Conservation (phyloP, 2,113 vertebrate species). For the Trematomus loennbergii region DNA sequence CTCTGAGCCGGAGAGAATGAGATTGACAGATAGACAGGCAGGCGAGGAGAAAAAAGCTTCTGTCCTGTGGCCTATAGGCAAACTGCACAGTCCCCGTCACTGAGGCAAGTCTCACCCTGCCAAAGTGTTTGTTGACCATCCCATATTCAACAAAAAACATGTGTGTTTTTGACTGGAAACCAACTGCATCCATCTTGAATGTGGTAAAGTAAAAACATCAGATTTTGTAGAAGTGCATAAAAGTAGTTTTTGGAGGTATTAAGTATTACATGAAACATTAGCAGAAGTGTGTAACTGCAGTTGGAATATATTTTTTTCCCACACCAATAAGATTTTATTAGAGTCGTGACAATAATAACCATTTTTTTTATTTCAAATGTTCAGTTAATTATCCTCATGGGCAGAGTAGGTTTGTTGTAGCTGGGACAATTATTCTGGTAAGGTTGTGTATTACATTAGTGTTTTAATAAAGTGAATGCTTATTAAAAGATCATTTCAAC, state of each 20-base stretch:
- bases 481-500: conserved; percentile 32
- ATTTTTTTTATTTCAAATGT: conserved; percentile 4
- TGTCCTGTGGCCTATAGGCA: conserved; percentile 76
- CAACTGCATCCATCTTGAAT: too few relatives aligned
- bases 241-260: neutral
- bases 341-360: neutral
- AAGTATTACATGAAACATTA: neutral
- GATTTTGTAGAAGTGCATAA: neutral
- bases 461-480: conserved; percentile 23
- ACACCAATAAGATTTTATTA: conserved; percentile 7
- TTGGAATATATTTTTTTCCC: neutral
- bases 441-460: conserved; percentile 8
- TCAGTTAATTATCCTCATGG: conserved; percentile 14
- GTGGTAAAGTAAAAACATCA: neutral
- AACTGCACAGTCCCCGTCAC: conserved; percentile 26
- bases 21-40: conserved; percentile 71
- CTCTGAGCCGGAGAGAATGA: conserved; percentile 79
- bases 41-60: conserved; percentile 64
- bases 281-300: neutral
- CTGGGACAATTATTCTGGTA: neutral
- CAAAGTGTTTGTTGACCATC: conserved; percentile 10
- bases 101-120: conserved; percentile 22
- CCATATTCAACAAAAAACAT: neutral
- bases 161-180: neutral
- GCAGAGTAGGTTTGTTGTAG: conserved; percentile 4